phyloP scores from a whole-genome alignment of 2,113 vertebrate genomes.

The Phoxinus phoxinus region DNA sequence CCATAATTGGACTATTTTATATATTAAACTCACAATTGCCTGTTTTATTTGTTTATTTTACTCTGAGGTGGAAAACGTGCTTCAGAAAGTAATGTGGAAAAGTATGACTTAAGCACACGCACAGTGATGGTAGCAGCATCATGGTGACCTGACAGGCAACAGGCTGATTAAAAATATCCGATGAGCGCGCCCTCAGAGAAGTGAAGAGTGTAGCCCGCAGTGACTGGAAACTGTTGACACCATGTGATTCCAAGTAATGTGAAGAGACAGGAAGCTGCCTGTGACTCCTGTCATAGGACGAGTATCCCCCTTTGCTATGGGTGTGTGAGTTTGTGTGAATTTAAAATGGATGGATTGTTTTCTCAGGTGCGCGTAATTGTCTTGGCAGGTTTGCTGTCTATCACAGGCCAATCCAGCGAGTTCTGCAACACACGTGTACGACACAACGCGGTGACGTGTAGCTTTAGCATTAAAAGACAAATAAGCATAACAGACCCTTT shows the following conservation, averaged over 20 bases:
- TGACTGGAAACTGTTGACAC: slow-evolving; percentile 40
- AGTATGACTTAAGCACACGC: neutral
- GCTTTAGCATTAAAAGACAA: slow-evolving; percentile 8
- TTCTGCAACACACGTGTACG: neutral
- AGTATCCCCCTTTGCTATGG: slow-evolving; percentile 27
- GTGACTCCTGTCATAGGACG: slow-evolving; percentile 26
- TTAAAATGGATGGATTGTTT: slow-evolving; percentile 24
- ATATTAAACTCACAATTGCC: neutral
- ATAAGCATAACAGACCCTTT: slow-evolving; percentile 5
- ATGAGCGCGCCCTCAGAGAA: neutral
- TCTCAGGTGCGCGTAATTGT: slow-evolving; percentile 32
- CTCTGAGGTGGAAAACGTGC: neutral
- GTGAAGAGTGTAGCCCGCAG: slow-evolving; percentile 1
- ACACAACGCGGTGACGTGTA: neutral
- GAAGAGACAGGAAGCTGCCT: slow-evolving; percentile 38
- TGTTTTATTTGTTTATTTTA: neutral
- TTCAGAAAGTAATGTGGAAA: slow-evolving; percentile 6
- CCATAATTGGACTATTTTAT: neutral
- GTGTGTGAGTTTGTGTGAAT: slow-evolving; percentile 38
- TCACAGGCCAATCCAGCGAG: neutral
- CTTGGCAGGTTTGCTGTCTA: slow-evolving; percentile 27
- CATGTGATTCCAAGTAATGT: slow-evolving; percentile 35
- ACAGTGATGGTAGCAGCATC: neutral
- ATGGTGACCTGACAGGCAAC: slow-evolving; percentile 24
- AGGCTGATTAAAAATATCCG: slow-evolving; percentile 21